Conservation (phyloP, 2,113 vertebrate species). For the Myrmecophaga tridactyla region DNA sequence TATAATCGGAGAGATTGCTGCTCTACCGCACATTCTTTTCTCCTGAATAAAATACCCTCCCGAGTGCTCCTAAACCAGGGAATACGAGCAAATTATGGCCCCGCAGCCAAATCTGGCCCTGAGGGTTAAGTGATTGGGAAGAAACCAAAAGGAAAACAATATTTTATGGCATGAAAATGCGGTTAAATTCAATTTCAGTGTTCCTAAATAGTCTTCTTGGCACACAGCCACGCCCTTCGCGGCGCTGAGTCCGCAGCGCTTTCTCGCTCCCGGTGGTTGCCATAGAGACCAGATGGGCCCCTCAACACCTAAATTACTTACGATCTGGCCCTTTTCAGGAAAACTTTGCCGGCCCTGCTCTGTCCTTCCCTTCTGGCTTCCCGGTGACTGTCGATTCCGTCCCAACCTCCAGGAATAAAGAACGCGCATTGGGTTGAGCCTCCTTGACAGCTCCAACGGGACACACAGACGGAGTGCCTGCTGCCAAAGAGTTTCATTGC, state of each 20-base stretch:
- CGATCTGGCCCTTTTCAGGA: neutral
- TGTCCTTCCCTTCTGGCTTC: neutral
- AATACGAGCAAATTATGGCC: neutral
- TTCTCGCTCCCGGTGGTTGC: neutral
- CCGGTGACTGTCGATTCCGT: neutral
- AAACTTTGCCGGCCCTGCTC: neutral
- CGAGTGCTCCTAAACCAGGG: too few species aligned
- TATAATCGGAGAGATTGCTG: neutral
- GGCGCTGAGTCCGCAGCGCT: neutral
- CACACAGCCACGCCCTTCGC: rapidly evolving
- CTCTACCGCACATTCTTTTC: neutral
- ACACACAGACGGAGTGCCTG: too few species aligned
- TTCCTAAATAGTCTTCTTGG: neutral
- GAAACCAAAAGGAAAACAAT: neutral
- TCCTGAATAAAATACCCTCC: neutral
- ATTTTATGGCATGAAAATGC: neutral
- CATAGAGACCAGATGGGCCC: neutral
- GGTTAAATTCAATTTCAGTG: neutral
- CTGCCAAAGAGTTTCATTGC: too few species aligned
- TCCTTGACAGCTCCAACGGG: neutral
- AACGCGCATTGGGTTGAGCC: rapidly evolving
- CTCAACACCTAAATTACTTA: neutral
- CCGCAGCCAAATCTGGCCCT: neutral
- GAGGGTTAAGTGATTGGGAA: neutral
- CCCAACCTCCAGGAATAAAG: neutral